Percentiles rank a stretch among this genome's conserved stretches.
phyloP scores from a whole-genome alignment of 2,113 vertebrate genomes.

The Felis catus region DNA sequence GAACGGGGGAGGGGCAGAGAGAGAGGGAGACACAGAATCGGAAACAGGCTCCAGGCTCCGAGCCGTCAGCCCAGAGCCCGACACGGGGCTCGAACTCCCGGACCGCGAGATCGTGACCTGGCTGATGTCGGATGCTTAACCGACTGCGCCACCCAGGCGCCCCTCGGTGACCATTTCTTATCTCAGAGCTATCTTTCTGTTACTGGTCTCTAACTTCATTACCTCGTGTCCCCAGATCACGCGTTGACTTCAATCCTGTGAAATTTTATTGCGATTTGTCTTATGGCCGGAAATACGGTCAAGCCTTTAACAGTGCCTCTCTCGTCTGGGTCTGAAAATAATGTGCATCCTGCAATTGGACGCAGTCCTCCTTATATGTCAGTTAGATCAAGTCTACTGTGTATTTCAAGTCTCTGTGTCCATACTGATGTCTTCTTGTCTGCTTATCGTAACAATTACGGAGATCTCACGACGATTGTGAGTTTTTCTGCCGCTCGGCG shows the following conservation, averaged over 20 bases:
- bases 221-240: background rate
- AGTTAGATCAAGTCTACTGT: background rate
- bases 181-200: background rate
- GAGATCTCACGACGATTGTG: rapidly evolving
- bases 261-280: background rate
- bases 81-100: no score
- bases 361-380: rapidly evolving
- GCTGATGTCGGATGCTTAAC: no score
- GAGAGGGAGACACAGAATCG: no score
- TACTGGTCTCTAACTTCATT: background rate
- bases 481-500: background rate
- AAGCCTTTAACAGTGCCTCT: background rate
- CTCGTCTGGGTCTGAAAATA: background rate
- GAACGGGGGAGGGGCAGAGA: no score
- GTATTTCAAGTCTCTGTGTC: background rate
- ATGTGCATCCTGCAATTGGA: rapidly evolving
- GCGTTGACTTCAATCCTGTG: background rate
- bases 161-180: background rate
- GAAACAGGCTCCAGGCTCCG: no score
- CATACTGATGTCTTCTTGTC: background rate
- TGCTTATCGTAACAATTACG: background rate
- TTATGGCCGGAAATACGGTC: background rate
- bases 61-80: no score
- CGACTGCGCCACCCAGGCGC: no score
- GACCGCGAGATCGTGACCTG: no score